Base-by-base conservation (phyloP, 2,113 vertebrate genomes). In the Pogona vitticeps region DNA sequence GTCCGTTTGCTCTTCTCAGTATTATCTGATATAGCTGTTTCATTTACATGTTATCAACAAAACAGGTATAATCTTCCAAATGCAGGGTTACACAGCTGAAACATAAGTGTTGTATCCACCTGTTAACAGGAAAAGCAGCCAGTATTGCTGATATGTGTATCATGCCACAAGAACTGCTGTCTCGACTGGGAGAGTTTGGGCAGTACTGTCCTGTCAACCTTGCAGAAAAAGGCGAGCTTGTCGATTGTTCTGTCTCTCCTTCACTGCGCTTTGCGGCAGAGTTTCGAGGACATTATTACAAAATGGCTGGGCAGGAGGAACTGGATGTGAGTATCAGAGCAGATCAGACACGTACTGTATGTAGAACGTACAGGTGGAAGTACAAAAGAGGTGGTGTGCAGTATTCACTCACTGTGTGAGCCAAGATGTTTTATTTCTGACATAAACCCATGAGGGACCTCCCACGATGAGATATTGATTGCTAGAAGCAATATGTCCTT, bases 161-260 rank as follows among this genome's bases (percentile, higher is more conserved):
- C 92, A 97, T 97, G 76, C 98, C 98, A 0, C 56, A 94, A 36
- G 98, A 99, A 89, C 94, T 99, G 88, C 90, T 94, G 80, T 81
- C 88, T 80, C 96, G 95, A 0, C 96, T 99, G 80, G 98, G 98
- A 52, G 97, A 98, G 89, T 98, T 98, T 94, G 96, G 91, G 8
- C 97, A 97, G 42, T 98, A 98, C 92, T 99, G 99, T 91, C 98
- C 98, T 0, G 97, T 99, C 80, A 98, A 97, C 90, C 94, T 99
- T 82, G 98, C 97, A 89, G 97, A 98, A 80, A 94, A 94, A 17
- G n/a, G 89, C 2, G 97, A 99, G 89, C 89, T 99, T 75, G 87
- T 96, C 70, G 98, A 99, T 85, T 97, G 97, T 90, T 98, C 98
- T 46, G 86, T 76, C 75, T 93, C 68, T 1, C 9, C 89, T 0